Conservation (phyloP, 2,888 invertebrate species). For the Andrena fulva region DNA sequence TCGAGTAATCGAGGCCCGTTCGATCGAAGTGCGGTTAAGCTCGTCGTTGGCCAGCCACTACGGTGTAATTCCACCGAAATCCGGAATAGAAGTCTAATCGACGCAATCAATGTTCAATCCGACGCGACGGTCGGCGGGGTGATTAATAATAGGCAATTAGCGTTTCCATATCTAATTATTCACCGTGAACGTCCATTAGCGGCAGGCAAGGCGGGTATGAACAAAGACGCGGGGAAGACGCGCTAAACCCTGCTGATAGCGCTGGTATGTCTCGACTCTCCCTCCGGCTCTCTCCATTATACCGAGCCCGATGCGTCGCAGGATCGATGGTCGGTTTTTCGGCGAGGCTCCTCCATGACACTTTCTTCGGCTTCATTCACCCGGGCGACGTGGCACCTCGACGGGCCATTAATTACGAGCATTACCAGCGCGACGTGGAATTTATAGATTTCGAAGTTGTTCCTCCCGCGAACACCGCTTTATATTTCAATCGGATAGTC, state of each 20-base stretch:
- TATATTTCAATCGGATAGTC: conserved; percentile 1
- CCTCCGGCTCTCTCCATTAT: conserved; percentile 36
- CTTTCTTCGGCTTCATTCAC: conserved; percentile 39
- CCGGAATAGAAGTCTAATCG: conserved; percentile 67
- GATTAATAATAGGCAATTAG: conserved; percentile 74
- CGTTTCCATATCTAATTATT: conserved; percentile 73
- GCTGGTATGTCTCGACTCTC: conserved; percentile 19
- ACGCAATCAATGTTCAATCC: conserved; percentile 70
- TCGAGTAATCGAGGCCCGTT: not conserved
- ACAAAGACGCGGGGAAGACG: conserved; percentile 40
- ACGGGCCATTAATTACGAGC: conserved; percentile 47
- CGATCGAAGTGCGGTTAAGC: conserved; percentile 53
- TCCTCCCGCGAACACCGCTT: not conserved
- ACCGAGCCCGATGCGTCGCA: conserved; percentile 24
- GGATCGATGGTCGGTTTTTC: conserved; percentile 50
- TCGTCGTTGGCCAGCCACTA: conserved; percentile 25
- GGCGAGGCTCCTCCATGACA: conserved; percentile 2
- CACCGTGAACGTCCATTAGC: conserved; percentile 70
- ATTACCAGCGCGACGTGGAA: conserved; percentile 1
- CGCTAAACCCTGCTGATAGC: conserved; percentile 19
- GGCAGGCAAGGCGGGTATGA: conserved; percentile 31
- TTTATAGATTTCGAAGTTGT: conserved; percentile 26
- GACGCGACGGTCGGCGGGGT: conserved; percentile 54
- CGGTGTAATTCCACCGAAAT: conserved; percentile 57
- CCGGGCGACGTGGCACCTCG: not conserved